Base-by-base conservation (phyloP, 2,888 invertebrate species). In the Xanthorhoe designata region DNA sequence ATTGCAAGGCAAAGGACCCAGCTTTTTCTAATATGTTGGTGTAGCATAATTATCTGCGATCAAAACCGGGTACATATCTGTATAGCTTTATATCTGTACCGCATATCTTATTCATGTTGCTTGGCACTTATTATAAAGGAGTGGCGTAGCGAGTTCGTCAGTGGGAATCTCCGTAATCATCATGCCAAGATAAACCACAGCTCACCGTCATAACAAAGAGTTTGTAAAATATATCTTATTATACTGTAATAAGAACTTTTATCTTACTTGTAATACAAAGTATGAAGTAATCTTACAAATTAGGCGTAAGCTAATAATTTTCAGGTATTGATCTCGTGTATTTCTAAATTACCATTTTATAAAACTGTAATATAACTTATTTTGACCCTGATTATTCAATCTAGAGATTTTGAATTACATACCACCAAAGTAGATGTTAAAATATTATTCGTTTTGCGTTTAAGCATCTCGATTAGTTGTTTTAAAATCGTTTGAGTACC, bases 131-230 rank as follows among this genome's bases (percentile, higher is more conserved):
- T 18, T 32, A n/a, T 54, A 58, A n/a, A 61, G 64, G 53, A 72
- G 68, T 65, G 63, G 69, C 68, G 66, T 50, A 47, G 52, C 67
- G 50, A 73, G 74, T 74, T 68, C 63, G 75, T 75, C 66, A 67
- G 53, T 66, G 80, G 81, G 74, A 78, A 77, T 82, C 79, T 76
- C 74, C 75, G 58, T 18, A 70, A 75, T 77, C 66, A 70, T 52
- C 64, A 71, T 73, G 72, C 73, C 61, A 75, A 72, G 74, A 77
- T 75, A 77, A 72, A 69, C 55, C 65, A 45, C 55, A 51, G 17
- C 8, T 24, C 53, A 17, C 42, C n/a, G 15, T 51, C 32, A 29
- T 52, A 8, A 18, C 6, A 42, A 32, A 13, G 4, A 50, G 50
- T 4, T 9, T 35, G 1, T 6, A 61, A 61, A 61, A 61, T 56